Base-by-base conservation (phyloP, 2,888 invertebrate genomes). In the Mayetiola destructor region DNA sequence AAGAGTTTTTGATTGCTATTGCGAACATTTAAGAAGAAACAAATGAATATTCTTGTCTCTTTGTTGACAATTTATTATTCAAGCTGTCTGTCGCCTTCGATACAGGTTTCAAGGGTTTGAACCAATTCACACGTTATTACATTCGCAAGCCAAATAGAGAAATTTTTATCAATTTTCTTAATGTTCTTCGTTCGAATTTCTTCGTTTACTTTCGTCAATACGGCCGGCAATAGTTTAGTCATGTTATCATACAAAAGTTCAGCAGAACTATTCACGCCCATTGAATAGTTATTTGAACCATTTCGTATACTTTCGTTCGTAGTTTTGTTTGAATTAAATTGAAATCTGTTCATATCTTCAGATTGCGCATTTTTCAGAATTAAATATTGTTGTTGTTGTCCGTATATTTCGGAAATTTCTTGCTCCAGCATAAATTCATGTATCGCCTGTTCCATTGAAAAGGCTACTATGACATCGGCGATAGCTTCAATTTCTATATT, bases 401-500 rank as follows among this genome's bases (percentile, higher is more conserved):
- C 82, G 59, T 85, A 77, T 62, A 94, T 74, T 27, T 85, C 80
- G 4, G 84, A 84, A 62, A 93, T 75, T 73, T 95, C 94, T 72
- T 94, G 93, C 69, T 95, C 94, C 69, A 94, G 91, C 63, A 92
- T 80, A 36, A 91, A 89, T 72, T 95, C 94, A 14, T 87, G 78
- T 63, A 94, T 75, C 53, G 91, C 84, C 75, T 92, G 91, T 69
- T 94, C 90, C 59, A 91, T 77, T 59, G 90, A 88, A 72, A 89
- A 88, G 56, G 91, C 91, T 48, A 94, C 87, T 60, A 95, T 75
- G 55, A 86, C 84, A 71, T 94, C 92, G 61, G 94, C 76, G 61
- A 94, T 83, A 2, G 93, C 91, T 69, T 86, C 84, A 57, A 93
- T 91, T 73, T 94, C 93, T 66, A 82, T 74, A 71, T 94, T 92